These are phyloP conservation scores for pig (Sus scrofa) DNA, from an alignment of 2,113 vertebrate genomes.

Conservation along the genomic window DNA sequence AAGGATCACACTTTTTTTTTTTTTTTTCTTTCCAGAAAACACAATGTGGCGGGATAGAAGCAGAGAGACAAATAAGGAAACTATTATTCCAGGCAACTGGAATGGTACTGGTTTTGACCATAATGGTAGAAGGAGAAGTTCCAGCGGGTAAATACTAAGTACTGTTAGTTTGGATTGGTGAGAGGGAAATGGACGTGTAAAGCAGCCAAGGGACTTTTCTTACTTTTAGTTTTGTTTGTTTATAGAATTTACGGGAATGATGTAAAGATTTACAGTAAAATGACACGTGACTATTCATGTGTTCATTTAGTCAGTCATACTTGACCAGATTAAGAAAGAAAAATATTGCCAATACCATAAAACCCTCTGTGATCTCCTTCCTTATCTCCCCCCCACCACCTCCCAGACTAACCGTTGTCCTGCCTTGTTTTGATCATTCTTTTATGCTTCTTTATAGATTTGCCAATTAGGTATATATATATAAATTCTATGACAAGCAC, in stretches of 20 bases:
- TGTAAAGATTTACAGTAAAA: background rate
- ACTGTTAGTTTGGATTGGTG: background rate
- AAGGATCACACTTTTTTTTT: background rate
- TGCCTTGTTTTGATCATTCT: background rate
- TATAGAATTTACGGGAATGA: background rate
- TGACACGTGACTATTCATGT: background rate
- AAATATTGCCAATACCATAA: slow-evolving; percentile 3
- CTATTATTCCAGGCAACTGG: background rate
- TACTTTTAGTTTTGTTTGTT: background rate
- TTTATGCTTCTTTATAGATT: background rate
- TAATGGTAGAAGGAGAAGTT: background rate
- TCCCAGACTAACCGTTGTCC: background rate
- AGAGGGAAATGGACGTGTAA: background rate
- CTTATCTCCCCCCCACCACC: background rate
- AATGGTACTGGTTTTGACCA: background rate
- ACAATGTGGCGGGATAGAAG: background rate
- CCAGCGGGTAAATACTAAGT: background rate
- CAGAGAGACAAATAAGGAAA: background rate
- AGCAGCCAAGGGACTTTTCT: background rate
- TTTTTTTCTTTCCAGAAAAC: background rate
- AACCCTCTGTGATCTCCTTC: background rate
- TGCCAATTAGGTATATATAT: background rate
- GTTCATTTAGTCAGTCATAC: no score
- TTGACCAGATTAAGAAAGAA: background rate
- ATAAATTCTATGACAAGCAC: background rate